Percentiles rank a stretch among this genome's conserved stretches.
Conservation (phyloP, 2,888 invertebrate species). For the Eueremaeus valkanovi region DNA sequence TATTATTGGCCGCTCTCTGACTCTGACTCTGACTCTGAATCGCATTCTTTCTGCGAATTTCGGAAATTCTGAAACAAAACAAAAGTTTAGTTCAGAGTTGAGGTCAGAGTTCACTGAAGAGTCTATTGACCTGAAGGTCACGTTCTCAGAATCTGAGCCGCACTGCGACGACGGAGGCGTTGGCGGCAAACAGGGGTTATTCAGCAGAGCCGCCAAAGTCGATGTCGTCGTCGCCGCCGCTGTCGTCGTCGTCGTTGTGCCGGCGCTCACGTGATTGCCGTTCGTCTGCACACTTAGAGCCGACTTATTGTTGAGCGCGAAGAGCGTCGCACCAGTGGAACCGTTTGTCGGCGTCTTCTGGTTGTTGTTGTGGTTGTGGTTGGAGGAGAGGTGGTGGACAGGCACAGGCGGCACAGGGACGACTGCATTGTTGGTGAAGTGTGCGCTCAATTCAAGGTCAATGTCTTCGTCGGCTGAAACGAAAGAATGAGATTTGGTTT, state of each 20-base stretch:
- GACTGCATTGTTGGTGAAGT: not conserved
- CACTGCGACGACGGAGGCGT: slow-evolving; percentile 43
- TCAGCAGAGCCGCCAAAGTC: slow-evolving; percentile 42
- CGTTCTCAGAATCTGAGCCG: slow-evolving; percentile 42
- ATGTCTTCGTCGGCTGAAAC: slow-evolving; percentile 34
- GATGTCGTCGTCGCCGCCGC: slow-evolving; percentile 23
- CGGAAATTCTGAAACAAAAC: not conserved
- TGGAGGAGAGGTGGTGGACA: no score
- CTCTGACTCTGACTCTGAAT: no score
- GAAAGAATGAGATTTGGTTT: not conserved
- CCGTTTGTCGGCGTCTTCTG: not conserved
- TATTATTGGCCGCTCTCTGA: no score
- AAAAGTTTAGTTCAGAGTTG: not conserved
- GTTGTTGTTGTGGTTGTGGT: no score
- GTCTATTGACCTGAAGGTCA: not conserved
- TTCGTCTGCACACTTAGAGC: no score
- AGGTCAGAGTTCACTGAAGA: not conserved
- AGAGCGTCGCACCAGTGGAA: no score
- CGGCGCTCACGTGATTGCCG: no score
- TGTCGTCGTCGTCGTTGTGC: slow-evolving; percentile 12
- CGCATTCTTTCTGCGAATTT: not conserved
- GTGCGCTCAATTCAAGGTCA: slow-evolving; percentile 38
- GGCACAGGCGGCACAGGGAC: no score
- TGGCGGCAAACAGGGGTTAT: slow-evolving; percentile 41
- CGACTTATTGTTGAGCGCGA: not conserved